phyloP scores from a whole-genome alignment of 2,113 vertebrate species.

The Callipepla squamata region DNA sequence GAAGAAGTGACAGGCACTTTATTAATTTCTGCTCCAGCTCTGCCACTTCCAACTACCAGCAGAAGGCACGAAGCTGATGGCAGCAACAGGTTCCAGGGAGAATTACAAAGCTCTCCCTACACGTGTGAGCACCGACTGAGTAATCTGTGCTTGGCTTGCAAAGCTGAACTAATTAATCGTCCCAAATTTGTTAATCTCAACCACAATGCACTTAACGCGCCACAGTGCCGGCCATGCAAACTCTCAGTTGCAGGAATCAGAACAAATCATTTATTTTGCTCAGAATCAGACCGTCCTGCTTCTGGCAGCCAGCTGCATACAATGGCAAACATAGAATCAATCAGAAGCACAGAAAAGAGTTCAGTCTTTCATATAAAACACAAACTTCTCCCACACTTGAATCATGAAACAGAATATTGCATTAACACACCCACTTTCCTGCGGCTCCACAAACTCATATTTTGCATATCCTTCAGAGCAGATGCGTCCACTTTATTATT shows the following conservation, averaged over 20 bases:
- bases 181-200: background rate
- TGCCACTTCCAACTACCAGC: background rate
- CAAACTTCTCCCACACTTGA: background rate
- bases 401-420: background rate
- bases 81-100: background rate
- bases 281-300: background rate
- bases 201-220: background rate
- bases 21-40: background rate
- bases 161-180: slow-evolving; percentile 46
- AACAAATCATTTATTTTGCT: background rate
- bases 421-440: background rate
- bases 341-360: background rate
- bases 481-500: background rate
- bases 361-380: background rate
- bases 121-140: background rate
- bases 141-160: background rate
- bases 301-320: background rate
- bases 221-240: background rate
- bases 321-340: background rate
- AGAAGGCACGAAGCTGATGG: background rate
- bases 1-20: slow-evolving; percentile 41
- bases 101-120: background rate
- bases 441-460: background rate
- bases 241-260: fast-evolving
- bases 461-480: background rate